Evolutionary conservation across 1,140 invertebrate genomes (phyloP), one percentile per base, ranked within the genome.

Genomic region (Drosophila willistoni): DNA sequence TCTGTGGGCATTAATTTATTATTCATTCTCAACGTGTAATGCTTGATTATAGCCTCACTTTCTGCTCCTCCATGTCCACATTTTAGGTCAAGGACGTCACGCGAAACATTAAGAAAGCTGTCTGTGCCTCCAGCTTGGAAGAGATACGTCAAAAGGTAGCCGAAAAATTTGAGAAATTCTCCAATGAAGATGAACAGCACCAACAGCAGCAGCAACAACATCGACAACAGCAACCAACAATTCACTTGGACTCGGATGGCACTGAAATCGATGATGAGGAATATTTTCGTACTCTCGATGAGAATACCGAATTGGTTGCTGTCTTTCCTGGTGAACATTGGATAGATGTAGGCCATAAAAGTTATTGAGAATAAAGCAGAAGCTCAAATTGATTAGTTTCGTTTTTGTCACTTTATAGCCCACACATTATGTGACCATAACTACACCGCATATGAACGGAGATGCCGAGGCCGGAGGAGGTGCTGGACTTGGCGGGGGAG

Each of bases 241-340:
- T 96, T 44, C 95, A 97, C 34, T 92, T 97, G 70, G 97, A 97
- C 90, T 95, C 94, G 66, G 97, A 97, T 93, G 97, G 96, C 17
- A 97, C 97, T 1, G 97, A 97, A 93, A 96, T 97, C 39, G 97
- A 97, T 77, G 96, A 97, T 83, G 96, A 97, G 91, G 96, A 97
- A 89, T 97, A 97, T 92, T 97, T 97, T 91, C 95, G 94, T 39
- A 97, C 96, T 1, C 92, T 97, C 60, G 96, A 97, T 81, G 95
- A 94, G 68, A 96, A 97, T 81, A 97, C 96, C 7, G 95, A 94
- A 83, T 93, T 97, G 72, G 97, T 97, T 95, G 93, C 97, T 7
- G 93, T 97, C 22, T 94, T 94, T 59, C 94, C 94, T 14, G 94
- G 94, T 71, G 95, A 97, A 91, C 95, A 95, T 81, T 97, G 96